These are phyloP conservation scores for Coleophora deauratella DNA, from an alignment of 2,888 invertebrate species.

Conservation along the genomic window DNA sequence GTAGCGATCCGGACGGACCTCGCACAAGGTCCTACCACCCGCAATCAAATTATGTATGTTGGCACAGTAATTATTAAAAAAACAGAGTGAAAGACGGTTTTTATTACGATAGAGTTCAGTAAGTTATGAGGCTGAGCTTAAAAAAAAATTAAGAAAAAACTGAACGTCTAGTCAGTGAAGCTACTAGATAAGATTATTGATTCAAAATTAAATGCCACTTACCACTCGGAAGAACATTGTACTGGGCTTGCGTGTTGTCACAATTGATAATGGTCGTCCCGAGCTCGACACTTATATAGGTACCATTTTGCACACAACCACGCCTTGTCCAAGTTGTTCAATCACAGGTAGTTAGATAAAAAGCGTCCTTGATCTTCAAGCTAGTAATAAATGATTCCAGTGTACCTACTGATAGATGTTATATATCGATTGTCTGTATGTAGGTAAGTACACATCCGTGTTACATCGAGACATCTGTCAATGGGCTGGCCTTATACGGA, in stretches of 20 bases:
- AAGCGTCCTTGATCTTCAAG: slow-evolving; percentile 69
- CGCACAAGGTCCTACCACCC: no score
- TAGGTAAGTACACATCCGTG: slow-evolving; percentile 34
- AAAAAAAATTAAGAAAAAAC: no score
- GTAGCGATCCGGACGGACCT: no score
- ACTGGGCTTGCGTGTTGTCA: slow-evolving; percentile 36
- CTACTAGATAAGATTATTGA: no score
- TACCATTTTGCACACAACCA: slow-evolving; percentile 40
- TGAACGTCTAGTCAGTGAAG: no score
- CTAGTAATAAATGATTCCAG: slow-evolving; percentile 29
- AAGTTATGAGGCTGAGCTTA: no score
- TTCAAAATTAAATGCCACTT: slow-evolving; percentile 22
- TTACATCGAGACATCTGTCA: slow-evolving; percentile 16
- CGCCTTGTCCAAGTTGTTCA: slow-evolving; percentile 41
- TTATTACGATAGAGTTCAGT: no score
- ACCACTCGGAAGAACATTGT: slow-evolving; percentile 67
- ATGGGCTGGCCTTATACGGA: no score
- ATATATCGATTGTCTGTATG: background rate
- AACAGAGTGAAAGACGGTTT: no score
- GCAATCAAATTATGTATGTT: no score
- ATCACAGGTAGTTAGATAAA: slow-evolving; percentile 38
- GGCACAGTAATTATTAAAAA: no score
- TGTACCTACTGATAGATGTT: background rate
- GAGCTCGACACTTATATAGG: slow-evolving; percentile 51
- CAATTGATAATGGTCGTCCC: slow-evolving; percentile 50